phyloP scores from a whole-genome alignment of 1,140 invertebrate species.

The Papilio helenus region DNA sequence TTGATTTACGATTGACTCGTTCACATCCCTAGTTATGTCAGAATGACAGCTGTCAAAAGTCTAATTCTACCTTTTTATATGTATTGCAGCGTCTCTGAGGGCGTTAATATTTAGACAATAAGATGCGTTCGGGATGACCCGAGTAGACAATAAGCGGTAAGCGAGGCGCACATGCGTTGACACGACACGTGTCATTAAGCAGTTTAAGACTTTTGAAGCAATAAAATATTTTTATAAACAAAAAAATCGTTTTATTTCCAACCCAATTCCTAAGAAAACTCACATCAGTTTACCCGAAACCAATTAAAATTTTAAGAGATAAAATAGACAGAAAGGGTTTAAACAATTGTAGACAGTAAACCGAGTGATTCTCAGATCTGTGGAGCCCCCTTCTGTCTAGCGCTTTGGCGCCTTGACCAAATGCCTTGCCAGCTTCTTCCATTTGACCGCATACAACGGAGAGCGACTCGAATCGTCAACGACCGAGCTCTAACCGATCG shows the following conservation, averaged over 20 bases:
- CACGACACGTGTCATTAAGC: conserved; percentile 36
- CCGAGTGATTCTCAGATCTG: too few species aligned
- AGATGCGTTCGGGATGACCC: conserved; percentile 36
- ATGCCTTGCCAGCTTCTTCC: too few species aligned
- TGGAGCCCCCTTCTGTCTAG: too few species aligned
- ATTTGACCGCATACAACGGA: too few species aligned
- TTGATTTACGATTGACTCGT: neutral
- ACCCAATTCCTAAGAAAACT: neutral
- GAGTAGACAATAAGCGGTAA: conserved; percentile 30
- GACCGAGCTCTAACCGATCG: too few species aligned
- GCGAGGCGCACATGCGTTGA: conserved; percentile 38
- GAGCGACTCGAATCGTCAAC: too few species aligned
- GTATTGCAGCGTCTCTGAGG: conserved; percentile 13
- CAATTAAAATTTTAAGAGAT: too few species aligned
- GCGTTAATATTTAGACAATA: conserved; percentile 54
- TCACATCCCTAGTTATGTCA: neutral
- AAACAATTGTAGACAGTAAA: too few species aligned
- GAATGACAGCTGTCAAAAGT: neutral
- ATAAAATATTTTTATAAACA: conserved; percentile 74
- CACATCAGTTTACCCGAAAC: too few species aligned
- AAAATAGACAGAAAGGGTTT: too few species aligned
- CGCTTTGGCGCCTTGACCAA: too few species aligned
- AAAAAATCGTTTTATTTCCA: conserved; percentile 44
- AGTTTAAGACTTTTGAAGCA: conserved; percentile 56
- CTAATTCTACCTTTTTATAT: neutral